These are phyloP conservation scores for Oasisia sp. DNA, from an alignment of 2,888 invertebrate genomes.

Conservation along the genomic window DNA sequence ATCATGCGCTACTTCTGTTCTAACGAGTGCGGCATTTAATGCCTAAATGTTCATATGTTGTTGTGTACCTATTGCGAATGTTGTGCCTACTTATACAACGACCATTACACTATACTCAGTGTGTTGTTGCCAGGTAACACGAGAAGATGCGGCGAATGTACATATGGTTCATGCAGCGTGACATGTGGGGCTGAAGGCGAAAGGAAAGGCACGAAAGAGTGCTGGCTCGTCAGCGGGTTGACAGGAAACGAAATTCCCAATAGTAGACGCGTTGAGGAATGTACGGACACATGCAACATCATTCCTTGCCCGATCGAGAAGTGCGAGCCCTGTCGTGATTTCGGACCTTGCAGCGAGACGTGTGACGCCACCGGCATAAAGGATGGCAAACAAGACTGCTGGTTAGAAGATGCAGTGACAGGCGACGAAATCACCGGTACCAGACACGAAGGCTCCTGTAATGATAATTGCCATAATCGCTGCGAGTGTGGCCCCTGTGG, in stretches of 20 bases:
- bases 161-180: background rate
- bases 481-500: background rate
- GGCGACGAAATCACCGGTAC: background rate
- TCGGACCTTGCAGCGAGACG: background rate
- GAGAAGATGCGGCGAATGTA: background rate
- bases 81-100: too few species aligned
- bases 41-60: too few species aligned
- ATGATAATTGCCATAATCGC: too few species aligned
- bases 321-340: background rate
- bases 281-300: background rate
- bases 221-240: background rate
- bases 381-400: background rate
- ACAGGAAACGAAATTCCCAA: background rate
- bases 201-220: background rate
- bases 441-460: background rate
- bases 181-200: background rate
- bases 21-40: too few species aligned
- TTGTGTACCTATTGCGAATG: too few species aligned
- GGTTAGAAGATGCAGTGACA: background rate
- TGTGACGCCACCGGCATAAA: background rate
- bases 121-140: background rate
- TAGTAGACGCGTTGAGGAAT: background rate
- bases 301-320: background rate
- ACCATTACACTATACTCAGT: background rate
- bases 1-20: too few species aligned